These are phyloP conservation scores for Phataginus tricuspis DNA, from an alignment of 2,797 vertebrate species.

Conservation along the genomic window DNA sequence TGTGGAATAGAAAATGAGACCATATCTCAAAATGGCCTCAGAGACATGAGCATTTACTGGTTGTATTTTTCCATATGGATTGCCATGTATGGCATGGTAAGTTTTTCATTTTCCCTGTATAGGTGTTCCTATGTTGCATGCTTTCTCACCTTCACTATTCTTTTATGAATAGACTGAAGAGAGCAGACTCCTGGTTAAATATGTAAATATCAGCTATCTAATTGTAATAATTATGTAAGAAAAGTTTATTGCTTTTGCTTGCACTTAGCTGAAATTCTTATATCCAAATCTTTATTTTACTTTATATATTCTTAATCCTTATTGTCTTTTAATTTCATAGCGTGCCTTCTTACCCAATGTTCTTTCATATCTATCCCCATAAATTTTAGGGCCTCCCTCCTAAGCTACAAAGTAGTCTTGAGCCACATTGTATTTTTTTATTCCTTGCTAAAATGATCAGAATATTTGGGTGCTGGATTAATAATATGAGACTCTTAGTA, in stretches of 20 bases:
- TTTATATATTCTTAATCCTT: neutral
- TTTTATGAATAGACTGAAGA: neutral
- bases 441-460: neutral
- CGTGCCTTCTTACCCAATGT: neutral
- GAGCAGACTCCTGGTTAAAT: neutral
- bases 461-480: neutral
- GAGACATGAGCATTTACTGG: neutral
- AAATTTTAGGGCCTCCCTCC: neutral
- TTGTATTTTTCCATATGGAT: conserved; percentile 38
- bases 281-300: conserved; percentile 7
- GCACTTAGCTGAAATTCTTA: neutral
- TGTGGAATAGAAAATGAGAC: conserved; percentile 59
- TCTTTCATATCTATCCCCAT: neutral
- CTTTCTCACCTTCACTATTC: neutral
- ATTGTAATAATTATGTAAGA: neutral
- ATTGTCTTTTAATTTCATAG: neutral
- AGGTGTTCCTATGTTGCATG: neutral
- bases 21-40: conserved; percentile 57
- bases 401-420: neutral
- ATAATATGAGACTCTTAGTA: neutral
- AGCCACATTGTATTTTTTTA: neutral
- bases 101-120: conserved; percentile 1
- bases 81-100: neutral
- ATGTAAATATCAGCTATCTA: neutral
- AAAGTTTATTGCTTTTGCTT: neutral